Base-by-base conservation (phyloP, 2,888 invertebrate genomes). In the Pimpla rufipes region DNA sequence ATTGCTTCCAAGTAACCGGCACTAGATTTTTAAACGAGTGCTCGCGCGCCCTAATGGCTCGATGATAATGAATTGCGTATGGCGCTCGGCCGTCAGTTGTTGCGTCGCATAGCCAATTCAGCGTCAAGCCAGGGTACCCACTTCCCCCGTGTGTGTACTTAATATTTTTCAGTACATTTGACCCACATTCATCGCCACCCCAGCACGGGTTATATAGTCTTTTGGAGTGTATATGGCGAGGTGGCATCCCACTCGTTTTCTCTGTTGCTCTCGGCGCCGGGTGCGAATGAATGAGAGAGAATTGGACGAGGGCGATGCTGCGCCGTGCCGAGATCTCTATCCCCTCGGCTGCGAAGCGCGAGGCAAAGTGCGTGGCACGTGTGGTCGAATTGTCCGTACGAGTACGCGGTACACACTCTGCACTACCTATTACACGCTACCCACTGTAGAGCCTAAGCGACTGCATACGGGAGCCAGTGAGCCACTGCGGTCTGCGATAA, bases 121-220 rank as follows among this genome's bases (percentile, higher is more conserved):
- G 13, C 21, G 66, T 52, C 40, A 42, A n/a, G 45, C 3, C 13
- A 42, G 8, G 35, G 18, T 37, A 10, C 21, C 45, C 59, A 37
- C 23, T 4, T 40, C 67, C 16, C 52, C 42, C 59, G 29, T 73
- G 40, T 23, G 11, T 55, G 81, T 50, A 62, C 78, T 78, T 64
- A 70, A 79, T 81, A 77, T 75, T 84, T 81, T 81, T 79, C 81
- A 50, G 50, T 71, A 81, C 81, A 75, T 81, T 80, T 81, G 81
- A 75, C 78, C 81, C 50, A 79, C 81, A 84, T 81, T 64, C 70
- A 71, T 42, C 35, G 59, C 47, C 21, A 71, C 80, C 80, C 80
- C 64, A 83, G 29, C 13, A 11, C 37, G 21, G 18, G 16, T 50
- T 57, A 75, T 59, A 16, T 42, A 74, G 62, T 77, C 73, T 62